Conservation (phyloP, 2,888 invertebrate genomes). For the Cryptops parisi region DNA sequence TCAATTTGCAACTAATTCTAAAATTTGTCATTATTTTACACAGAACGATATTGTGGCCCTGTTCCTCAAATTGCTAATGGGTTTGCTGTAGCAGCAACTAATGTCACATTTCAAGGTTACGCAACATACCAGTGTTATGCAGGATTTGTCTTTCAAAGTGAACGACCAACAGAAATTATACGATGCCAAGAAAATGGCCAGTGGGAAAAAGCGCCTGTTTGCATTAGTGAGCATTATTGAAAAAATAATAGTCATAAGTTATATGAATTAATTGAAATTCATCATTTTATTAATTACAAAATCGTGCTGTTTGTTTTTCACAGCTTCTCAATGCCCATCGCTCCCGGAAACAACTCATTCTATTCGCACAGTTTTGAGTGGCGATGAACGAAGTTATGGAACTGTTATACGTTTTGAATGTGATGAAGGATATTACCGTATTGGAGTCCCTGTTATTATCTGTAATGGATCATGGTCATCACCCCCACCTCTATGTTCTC, state of each 20-base stretch:
- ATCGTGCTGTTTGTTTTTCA: no score
- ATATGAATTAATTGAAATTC: no score
- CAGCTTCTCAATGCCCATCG: constrained; percentile 80
- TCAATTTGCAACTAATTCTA: background rate
- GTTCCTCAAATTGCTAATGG: constrained; percentile 97
- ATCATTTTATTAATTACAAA: no score
- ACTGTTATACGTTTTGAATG: constrained; percentile 86
- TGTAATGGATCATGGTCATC: constrained; percentile 94
- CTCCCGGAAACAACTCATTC: constrained; percentile 75
- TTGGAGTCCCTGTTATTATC: constrained; percentile 73
- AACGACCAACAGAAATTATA: constrained; percentile 71
- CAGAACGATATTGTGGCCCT: constrained; percentile 68
- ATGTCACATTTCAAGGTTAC: constrained; percentile 82
- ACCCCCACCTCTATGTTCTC: constrained; percentile 69
- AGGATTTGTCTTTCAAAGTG: constrained; percentile 82
- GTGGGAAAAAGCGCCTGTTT: constrained; percentile 85
- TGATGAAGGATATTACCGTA: constrained; percentile 74
- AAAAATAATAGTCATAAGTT: no score
- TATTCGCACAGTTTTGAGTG: constrained; percentile 70
- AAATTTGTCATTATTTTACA: constrained; percentile 17
- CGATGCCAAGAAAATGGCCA: constrained; percentile 76
- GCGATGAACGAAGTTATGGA: constrained; percentile 81
- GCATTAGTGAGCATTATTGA: constrained; percentile 47
- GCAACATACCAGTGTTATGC: constrained; percentile 96
- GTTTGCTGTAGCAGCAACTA: constrained; percentile 87